A percentile compares a stretch with the other conserved stretches of the same genome.
phyloP scores from a whole-genome alignment of 2,797 vertebrate genomes.

The Crenichthys baileyi region DNA sequence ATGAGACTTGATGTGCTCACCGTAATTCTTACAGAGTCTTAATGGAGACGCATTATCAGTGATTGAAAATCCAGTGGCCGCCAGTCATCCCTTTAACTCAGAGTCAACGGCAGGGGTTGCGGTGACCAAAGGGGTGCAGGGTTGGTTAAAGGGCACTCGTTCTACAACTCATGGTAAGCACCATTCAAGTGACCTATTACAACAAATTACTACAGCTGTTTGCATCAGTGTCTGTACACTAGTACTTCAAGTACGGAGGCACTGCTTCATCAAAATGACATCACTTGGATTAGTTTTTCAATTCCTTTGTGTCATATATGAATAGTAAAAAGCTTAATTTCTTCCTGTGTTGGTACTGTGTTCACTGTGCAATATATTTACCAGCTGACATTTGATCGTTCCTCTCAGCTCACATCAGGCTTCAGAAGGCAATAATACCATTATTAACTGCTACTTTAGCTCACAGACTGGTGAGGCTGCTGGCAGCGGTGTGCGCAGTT shows the following conservation, averaged over 20 bases:
- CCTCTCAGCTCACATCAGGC: constrained; percentile 39
- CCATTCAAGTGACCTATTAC: neutral
- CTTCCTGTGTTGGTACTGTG: constrained; percentile 10
- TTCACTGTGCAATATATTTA: constrained; percentile 19
- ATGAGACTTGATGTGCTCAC: constrained; percentile 22
- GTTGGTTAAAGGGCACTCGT: constrained; percentile 72
- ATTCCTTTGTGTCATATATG: neutral
- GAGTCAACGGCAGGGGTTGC: constrained; percentile 56
- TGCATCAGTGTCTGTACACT: constrained; percentile 6
- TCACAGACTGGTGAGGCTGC: constrained; percentile 75
- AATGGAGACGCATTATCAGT: constrained; percentile 74
- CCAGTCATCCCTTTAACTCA: constrained; percentile 58
- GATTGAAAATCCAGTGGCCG: constrained; percentile 76
- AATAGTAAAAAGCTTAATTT: constrained; percentile 14
- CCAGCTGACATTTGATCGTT: constrained; percentile 57
- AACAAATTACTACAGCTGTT: constrained; percentile 9
- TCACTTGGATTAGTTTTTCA: constrained; percentile 1
- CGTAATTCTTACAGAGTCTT: constrained; percentile 71
- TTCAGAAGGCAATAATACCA: constrained; percentile 53
- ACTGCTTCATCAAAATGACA: constrained; percentile 17
- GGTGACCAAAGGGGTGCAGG: constrained; percentile 52
- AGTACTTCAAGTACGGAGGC: constrained; percentile 5
- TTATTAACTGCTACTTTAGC: constrained; percentile 65
- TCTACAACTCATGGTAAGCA: constrained; percentile 69
- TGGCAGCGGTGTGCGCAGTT: constrained; percentile 78